Evolutionary conservation across 2,797 vertebrate genomes (phyloP), one percentile per base, ranked within the genome.

Genomic region (Phataginus tetradactyla): DNA sequence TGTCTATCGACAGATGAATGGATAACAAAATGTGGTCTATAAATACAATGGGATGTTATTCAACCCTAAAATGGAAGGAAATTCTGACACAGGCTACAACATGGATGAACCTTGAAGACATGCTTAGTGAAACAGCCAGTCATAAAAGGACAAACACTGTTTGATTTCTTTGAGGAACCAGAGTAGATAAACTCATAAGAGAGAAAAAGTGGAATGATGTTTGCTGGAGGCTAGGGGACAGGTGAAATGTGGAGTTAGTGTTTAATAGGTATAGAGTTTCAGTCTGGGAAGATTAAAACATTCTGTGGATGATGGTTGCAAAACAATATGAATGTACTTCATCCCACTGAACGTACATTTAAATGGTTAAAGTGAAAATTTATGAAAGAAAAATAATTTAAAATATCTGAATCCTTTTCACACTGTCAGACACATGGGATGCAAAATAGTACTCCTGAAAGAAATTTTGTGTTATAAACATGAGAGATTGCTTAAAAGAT

Each of bases 161-260:
- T 3, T 64, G 45, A 81, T 32, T 87, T 25, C 8, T 11, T 64
- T 63, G 42, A 69, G 23, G 57, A 49, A 29, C 25, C 69, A 49
- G 7, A 51, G 7, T 34, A 45, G 83, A 29, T 37, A 89, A 45
- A 23, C 25, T 51, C 63, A 34, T 11, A 51, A 45, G 37, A 86
- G n/a, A 42, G 51, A 55, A 79, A 90, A 45, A 55, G 80, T 57
- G 57, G 39, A 66, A 81, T 0, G 29, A 14, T 27, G 4, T 15
- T 77, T 29, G 10, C 37, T n/a, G 21, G 39, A 77, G 32, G 32
- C 5, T 61, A 27, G 42, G 29, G 66, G 49, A 5, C 5, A 15
- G 15, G 9, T 5, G 1, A 21, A 6, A 4, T 7, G 29, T 3
- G 49, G 53, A 69, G 17, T 45, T 21, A 1, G 1, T 53, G 29